Evolutionary conservation across 2,113 vertebrate species (phyloP).

Genomic region (Anseranas semipalmata): DNA sequence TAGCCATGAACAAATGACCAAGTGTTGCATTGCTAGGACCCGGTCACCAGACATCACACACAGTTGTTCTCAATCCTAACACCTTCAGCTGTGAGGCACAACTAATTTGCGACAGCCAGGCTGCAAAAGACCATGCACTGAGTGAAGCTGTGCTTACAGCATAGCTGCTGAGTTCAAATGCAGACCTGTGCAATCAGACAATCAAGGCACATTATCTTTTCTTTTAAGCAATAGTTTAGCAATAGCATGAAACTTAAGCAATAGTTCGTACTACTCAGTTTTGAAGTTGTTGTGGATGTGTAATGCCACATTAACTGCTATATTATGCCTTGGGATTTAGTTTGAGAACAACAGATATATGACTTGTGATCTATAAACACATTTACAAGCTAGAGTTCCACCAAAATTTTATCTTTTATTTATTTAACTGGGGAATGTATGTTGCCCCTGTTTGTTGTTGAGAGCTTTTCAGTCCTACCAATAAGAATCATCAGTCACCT

Average conservation of each 20-base stretch:
- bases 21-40: background rate
- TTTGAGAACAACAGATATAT: background rate
- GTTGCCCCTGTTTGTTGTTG: background rate
- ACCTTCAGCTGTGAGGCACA: background rate
- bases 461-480: background rate
- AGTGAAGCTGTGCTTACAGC: background rate
- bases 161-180: accelerated
- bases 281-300: background rate
- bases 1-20: background rate
- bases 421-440: background rate
- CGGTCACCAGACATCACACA: background rate
- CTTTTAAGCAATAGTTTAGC: background rate
- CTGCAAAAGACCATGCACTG: background rate
- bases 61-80: background rate
- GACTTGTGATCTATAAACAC: background rate
- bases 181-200: background rate
- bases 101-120: background rate
- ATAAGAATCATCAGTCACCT: background rate
- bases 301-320: background rate
- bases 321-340: background rate
- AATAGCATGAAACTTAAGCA: background rate
- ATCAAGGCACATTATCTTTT: background rate
- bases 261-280: background rate
- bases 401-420: background rate
- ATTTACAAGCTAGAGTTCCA: background rate